A percentile compares a stretch with the other conserved stretches of the same genome.
These are phyloP conservation scores for Alligator sinensis DNA, from an alignment of 2,113 vertebrate genomes.

Conservation along the genomic window DNA sequence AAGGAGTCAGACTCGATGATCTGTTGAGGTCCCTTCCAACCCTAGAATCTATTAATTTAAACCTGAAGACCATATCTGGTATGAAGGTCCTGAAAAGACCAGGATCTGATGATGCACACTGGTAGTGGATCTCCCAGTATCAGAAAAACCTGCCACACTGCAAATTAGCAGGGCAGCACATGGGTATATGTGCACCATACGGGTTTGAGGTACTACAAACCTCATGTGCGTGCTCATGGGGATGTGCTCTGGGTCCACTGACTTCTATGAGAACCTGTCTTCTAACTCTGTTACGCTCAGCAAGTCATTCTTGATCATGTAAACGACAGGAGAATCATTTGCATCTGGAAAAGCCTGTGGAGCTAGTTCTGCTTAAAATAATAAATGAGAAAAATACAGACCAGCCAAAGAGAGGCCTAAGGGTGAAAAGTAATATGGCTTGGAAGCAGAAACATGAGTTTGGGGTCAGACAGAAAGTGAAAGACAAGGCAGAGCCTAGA, in stretches of 20 bases:
- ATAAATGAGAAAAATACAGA: not conserved
- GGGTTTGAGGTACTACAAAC: too few relatives aligned
- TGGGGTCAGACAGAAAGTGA: not conserved
- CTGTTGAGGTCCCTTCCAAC: not conserved
- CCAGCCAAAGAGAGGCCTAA: not conserved
- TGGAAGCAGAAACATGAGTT: not conserved
- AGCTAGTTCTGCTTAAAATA: not conserved
- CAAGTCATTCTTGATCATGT: not conserved
- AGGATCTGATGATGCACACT: too few relatives aligned
- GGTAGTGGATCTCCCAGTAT: too few relatives aligned
- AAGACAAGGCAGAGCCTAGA: not conserved
- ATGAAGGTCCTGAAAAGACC: too few relatives aligned
- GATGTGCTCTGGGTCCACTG: not conserved
- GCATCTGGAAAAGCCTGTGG: not conserved
- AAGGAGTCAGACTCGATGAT: not conserved
- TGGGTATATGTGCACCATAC: too few relatives aligned
- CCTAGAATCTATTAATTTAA: accelerated
- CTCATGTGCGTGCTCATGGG: not conserved
- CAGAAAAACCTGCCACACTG: too few relatives aligned
- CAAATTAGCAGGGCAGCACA: too few relatives aligned
- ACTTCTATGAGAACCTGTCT: not conserved
- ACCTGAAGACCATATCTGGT: too few relatives aligned
- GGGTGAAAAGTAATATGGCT: not conserved
- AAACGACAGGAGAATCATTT: not conserved
- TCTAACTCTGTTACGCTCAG: not conserved